phyloP scores from a whole-genome alignment of 2,113 vertebrate genomes.

The Arizona elegans region DNA sequence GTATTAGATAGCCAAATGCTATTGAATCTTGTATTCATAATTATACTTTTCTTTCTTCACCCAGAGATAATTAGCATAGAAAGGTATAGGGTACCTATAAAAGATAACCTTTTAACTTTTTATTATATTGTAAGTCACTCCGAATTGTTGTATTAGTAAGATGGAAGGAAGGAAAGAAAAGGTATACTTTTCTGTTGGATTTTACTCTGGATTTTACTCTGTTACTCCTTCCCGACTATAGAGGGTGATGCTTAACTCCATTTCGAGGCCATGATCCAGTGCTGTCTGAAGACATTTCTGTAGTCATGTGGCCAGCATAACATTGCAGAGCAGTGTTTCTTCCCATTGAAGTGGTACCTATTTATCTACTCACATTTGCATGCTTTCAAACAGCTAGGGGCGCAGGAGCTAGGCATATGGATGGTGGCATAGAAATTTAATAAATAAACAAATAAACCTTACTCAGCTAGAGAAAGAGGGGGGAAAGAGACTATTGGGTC shows the following conservation, averaged over 20 bases:
- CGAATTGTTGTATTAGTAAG: not conserved
- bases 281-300: not conserved
- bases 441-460: conserved; percentile 4
- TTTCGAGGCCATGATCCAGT: not conserved
- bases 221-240: not conserved
- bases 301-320: not conserved
- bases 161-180: not conserved
- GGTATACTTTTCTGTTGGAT: not conserved
- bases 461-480: conserved; percentile 47
- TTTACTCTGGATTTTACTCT: not conserved
- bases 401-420: not conserved
- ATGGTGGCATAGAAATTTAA: not conserved
- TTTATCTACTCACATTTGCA: not conserved
- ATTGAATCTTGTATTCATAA: conserved; percentile 34
- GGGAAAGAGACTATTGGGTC: conserved; percentile 18
- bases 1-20: conserved; percentile 16
- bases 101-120: conserved; percentile 49
- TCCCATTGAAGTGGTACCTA: not conserved
- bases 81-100: conserved; percentile 69
- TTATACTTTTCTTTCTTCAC: conserved; percentile 50
- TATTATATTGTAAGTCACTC: not conserved
- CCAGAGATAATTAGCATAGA: conserved; percentile 61
- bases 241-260: not conserved
- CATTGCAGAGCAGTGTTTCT: not conserved
- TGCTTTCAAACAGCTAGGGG: not conserved